These are phyloP conservation scores for Phenganax subtilis DNA, from an alignment of 92 coral and sea anemone genomes.

Conservation along the genomic window DNA sequence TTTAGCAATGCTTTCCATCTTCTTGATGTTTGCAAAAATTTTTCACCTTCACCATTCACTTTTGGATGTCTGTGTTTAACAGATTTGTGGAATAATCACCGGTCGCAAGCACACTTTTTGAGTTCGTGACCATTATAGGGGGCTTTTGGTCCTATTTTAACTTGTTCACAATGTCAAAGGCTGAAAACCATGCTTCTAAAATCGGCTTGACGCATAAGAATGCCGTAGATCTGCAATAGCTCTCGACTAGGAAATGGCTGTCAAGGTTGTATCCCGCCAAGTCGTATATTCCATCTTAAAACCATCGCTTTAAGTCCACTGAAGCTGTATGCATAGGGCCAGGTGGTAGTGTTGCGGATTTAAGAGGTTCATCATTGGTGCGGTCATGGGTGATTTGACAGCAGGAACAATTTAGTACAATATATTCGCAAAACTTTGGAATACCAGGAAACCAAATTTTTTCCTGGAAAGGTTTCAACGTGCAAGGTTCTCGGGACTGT, in stretches of 20 bases:
- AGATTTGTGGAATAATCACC: background rate
- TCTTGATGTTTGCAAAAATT: background rate
- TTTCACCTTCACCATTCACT: background rate
- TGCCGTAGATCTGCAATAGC: constrained; percentile 2
- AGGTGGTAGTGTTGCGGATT: background rate
- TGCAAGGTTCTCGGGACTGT: background rate
- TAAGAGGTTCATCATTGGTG: constrained; percentile 3
- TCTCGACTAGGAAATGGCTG: background rate
- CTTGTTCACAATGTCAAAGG: background rate
- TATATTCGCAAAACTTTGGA: background rate
- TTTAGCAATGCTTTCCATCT: too few relatives aligned
- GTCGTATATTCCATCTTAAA: background rate
- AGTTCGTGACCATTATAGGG: background rate
- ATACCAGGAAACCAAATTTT: constrained; percentile 6
- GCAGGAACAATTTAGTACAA: background rate
- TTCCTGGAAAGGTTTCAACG: constrained; percentile 2
- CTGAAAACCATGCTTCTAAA: constrained; percentile 4
- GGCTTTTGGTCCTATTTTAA: background rate
- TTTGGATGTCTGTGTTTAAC: background rate
- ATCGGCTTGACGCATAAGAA: background rate
- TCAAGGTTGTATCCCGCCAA: constrained; percentile 3
- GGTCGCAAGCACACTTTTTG: background rate
- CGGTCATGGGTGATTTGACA: constrained; percentile 12
- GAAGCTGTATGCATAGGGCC: background rate
- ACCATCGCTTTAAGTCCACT: background rate